Percentiles rank a stretch among this genome's conserved stretches.
These are phyloP conservation scores for Picathartes gymnocephalus DNA, from an alignment of 2,113 vertebrate species.

Conservation along the genomic window DNA sequence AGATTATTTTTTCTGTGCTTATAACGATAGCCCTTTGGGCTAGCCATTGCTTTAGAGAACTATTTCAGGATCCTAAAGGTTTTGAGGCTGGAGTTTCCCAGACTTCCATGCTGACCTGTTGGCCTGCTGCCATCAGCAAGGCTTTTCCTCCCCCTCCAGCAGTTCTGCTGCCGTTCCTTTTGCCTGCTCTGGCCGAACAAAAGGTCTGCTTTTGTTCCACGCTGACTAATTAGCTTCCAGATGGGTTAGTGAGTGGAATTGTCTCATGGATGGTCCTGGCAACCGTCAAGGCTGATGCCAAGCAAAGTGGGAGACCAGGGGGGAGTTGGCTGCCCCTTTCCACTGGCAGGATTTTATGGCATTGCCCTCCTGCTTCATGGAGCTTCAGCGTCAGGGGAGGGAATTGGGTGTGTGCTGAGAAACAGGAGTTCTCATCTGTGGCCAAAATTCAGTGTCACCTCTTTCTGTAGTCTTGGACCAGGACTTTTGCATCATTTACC, in stretches of 20 bases:
- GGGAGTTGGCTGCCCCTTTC: neutral
- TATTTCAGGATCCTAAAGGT: neutral
- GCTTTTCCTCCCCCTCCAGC: neutral
- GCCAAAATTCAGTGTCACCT: neutral
- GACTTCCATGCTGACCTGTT: neutral
- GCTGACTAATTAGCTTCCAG: neutral
- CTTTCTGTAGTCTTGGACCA: neutral
- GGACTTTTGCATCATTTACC: neutral
- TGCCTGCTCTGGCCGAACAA: neutral
- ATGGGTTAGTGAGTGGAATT: neutral
- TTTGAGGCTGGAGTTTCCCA: neutral
- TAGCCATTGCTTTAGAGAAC: neutral
- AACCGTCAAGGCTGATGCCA: neutral
- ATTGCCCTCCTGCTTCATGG: neutral
- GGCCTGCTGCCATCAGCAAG: neutral
- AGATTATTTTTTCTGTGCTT: neutral
- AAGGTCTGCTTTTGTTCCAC: neutral
- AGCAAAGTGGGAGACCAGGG: neutral
- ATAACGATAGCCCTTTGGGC: neutral
- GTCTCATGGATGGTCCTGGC: neutral
- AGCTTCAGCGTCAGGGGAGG: neutral
- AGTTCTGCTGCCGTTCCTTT: neutral
- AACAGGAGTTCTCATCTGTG: neutral
- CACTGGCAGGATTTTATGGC: neutral
- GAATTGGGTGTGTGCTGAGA: neutral